These are phyloP conservation scores for Syngnathus scovelli DNA, from an alignment of 2,113 vertebrate genomes.

Conservation along the genomic window DNA sequence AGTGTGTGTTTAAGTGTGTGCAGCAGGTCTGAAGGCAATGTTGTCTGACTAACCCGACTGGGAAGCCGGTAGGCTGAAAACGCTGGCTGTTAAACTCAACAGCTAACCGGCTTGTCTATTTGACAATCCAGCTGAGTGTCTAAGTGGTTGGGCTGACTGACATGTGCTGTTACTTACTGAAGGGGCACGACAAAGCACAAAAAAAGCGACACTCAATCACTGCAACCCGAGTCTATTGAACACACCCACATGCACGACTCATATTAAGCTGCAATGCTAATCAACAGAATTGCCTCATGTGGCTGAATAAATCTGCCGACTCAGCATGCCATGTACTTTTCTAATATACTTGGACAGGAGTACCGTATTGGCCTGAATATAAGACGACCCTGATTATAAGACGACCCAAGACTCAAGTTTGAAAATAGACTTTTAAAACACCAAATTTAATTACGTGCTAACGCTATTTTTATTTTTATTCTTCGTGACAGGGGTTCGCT, in stretches of 20 bases:
- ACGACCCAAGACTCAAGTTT: too few relatives aligned
- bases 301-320: conserved; percentile 6
- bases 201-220: conserved; percentile 30
- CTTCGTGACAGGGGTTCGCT: too few relatives aligned
- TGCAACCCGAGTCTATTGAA: conserved; percentile 13
- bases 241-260: not conserved
- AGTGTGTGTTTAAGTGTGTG: conserved; percentile 26
- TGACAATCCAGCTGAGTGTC: conserved; percentile 42
- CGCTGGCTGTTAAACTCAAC: conserved; percentile 40
- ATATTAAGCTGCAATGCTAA: not conserved
- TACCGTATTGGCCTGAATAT: too few relatives aligned
- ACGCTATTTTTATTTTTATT: too few relatives aligned
- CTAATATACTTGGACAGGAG: not conserved
- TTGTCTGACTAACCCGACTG: conserved; percentile 38
- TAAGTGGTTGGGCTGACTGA: conserved; percentile 43
- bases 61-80: conserved; percentile 41
- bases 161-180: conserved; percentile 24
- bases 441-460: too few relatives aligned
- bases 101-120: conserved; percentile 46
- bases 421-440: too few relatives aligned
- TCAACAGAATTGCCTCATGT: conserved; percentile 1
- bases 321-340: not conserved
- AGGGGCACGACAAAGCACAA: conserved; percentile 6
- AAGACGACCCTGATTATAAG: too few relatives aligned
- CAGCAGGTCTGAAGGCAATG: conserved; percentile 44